A percentile compares a stretch with the other conserved stretches of the same genome.
Conservation (phyloP, 2,888 invertebrate species). For the Eupithecia tripunctaria region DNA sequence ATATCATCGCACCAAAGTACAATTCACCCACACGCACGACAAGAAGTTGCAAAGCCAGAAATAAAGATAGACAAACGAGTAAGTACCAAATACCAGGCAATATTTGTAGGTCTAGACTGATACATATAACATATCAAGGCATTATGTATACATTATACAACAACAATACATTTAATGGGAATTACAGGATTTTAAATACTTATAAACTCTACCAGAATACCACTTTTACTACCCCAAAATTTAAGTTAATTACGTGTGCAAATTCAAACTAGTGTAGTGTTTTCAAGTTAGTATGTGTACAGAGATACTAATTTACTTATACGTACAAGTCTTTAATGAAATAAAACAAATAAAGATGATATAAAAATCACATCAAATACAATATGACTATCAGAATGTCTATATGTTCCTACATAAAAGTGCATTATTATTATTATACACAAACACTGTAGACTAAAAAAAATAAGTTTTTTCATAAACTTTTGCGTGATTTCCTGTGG, state of each 20-base stretch:
- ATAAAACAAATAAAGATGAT: neutral
- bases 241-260: constrained; percentile 44
- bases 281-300: constrained; percentile 31
- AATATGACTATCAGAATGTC: neutral
- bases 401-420: constrained; percentile 23
- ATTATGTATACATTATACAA: constrained; percentile 42
- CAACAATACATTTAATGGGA: constrained; percentile 32
- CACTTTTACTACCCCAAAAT: constrained; percentile 28
- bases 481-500: constrained; percentile 33
- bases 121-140: constrained; percentile 35
- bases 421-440: constrained; percentile 25
- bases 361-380: neutral
- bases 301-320: constrained; percentile 14
- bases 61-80: constrained; percentile 25
- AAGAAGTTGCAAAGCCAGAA: constrained; percentile 62
- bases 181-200: constrained; percentile 12
- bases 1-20: constrained; percentile 33
- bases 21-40: constrained; percentile 57
- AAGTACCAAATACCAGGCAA: constrained; percentile 48
- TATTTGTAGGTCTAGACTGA: constrained; percentile 49
- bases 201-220: constrained; percentile 25
- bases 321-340: constrained; percentile 6
- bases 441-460: constrained; percentile 30
- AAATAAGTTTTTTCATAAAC: constrained; percentile 38
- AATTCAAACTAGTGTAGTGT: constrained; percentile 42